phyloP scores from a whole-genome alignment of 2,113 vertebrate species.

The Hemiscyllium ocellatum region DNA sequence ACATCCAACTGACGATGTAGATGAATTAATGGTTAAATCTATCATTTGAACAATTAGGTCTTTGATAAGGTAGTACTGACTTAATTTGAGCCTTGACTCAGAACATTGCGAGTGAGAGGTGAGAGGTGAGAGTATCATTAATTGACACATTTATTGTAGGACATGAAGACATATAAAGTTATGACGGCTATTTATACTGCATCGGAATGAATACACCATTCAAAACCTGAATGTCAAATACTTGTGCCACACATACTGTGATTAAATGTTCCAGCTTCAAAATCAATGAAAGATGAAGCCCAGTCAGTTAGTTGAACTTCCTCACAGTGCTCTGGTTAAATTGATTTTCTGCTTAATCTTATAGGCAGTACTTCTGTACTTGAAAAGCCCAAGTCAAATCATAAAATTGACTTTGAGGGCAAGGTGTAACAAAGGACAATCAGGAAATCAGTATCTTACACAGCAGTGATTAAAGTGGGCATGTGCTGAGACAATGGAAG shows the following conservation, averaged over 20 bases:
- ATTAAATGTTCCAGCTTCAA: slow-evolving; percentile 1
- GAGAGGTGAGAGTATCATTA: not conserved
- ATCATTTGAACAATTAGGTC: not conserved
- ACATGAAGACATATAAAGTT: not conserved
- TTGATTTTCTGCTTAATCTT: not conserved
- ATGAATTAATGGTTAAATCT: not conserved
- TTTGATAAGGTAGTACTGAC: not conserved
- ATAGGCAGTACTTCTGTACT: not conserved
- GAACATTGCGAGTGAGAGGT: no score
- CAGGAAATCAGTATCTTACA: not conserved
- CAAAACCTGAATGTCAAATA: not conserved
- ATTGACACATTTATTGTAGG: not conserved
- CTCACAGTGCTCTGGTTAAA: not conserved
- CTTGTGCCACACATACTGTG: not conserved
- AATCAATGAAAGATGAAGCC: slow-evolving; percentile 27
- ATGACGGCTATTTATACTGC: not conserved
- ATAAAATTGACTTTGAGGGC: not conserved
- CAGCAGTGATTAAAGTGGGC: not conserved
- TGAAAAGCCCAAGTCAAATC: not conserved
- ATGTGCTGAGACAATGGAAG: not conserved
- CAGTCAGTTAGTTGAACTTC: not conserved
- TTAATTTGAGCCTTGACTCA: not conserved
- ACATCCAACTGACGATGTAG: not conserved
- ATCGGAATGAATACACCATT: not conserved
- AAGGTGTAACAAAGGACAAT: not conserved